Percentiles rank a stretch among this genome's conserved stretches.
phyloP scores from a whole-genome alignment of 2,888 invertebrate species.

The Agrochola lychnidis region DNA sequence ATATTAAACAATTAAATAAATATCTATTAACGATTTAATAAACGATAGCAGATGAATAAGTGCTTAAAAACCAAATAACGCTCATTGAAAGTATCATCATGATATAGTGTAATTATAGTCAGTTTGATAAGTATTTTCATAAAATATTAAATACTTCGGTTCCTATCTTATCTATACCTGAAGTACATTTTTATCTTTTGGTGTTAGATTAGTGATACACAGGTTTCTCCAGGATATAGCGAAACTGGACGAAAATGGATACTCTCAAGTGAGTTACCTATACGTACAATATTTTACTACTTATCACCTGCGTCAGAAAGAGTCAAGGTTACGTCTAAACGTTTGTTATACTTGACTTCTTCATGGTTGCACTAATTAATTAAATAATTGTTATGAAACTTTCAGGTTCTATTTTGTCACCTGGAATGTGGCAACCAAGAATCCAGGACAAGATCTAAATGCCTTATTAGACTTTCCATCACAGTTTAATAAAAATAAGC shows the following conservation, averaged over 20 bases:
- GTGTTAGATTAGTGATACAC: slow-evolving; percentile 55
- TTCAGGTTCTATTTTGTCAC: slow-evolving; percentile 95
- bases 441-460: slow-evolving; percentile 93
- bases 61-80: background rate
- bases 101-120: slow-evolving; percentile 25
- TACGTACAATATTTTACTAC: slow-evolving; percentile 28
- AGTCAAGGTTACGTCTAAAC: slow-evolving; percentile 75
- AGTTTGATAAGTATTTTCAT: slow-evolving; percentile 28
- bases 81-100: slow-evolving; percentile 22
- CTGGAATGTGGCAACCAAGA: slow-evolving; percentile 97
- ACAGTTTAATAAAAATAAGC: slow-evolving; percentile 91
- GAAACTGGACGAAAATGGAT: slow-evolving; percentile 73
- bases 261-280: slow-evolving; percentile 74
- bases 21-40: background rate
- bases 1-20: slow-evolving; percentile 30
- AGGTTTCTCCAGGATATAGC: slow-evolving; percentile 38
- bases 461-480: slow-evolving; percentile 93
- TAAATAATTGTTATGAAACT: slow-evolving; percentile 53
- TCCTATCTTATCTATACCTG: slow-evolving; percentile 73
- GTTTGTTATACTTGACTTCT: slow-evolving; percentile 41
- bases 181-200: slow-evolving; percentile 57
- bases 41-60: slow-evolving; percentile 10
- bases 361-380: slow-evolving; percentile 26
- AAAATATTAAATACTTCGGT: slow-evolving; percentile 35
- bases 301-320: slow-evolving; percentile 65